Base-by-base conservation (phyloP, 1,140 invertebrate species). In the Pogonus chalceus region DNA sequence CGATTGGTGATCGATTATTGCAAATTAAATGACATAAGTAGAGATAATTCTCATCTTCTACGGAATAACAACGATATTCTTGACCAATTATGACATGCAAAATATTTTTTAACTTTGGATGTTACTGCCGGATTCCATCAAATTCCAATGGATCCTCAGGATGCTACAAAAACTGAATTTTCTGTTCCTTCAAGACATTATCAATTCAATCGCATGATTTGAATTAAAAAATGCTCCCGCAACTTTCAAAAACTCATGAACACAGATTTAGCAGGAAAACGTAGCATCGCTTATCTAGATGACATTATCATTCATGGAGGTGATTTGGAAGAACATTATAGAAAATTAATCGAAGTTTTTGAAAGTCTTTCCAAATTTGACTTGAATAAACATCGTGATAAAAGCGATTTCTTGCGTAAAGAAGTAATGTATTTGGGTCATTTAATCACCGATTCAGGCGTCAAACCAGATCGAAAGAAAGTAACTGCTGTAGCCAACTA, bases 41-140 rank as follows among this genome's bases (percentile, higher is more conserved):
- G 65, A 23, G 57, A 57, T 7, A 75, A 79, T 53, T 58, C 58
- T n/a, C 79, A 69, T 60, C 78, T 76, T 2, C 55, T 79, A 16
- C 77, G 77, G 2, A 63, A 70, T n/a, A 76, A 77, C 2, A 69
- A 69, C 0, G 59, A 62, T 39, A 65, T 68, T 16, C 47, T 69
- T 21, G 65, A n/a, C n/a, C n/a, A n/a, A n/a, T 52, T 68, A 57
- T 64, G 65, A 37, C 59, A 61, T 50, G 58, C 58, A 16, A 49
- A 57, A 39, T 67, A 67, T 51, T 67, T 68, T 35, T 64, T 59
- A 7, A 66, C 61, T 2, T 23, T 69, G 54, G 65, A 67, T n/a
- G n/a, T n/a, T n/a, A n/a, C n/a, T n/a, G n/a, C n/a, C n/a, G n/a
- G 65, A 22, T 69, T 69, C 58, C 63, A 68, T 56, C 65, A 67